A percentile compares a stretch with the other conserved stretches of the same genome.
Conservation (phyloP, 2,888 invertebrate species). For the Pinctada fucata region DNA sequence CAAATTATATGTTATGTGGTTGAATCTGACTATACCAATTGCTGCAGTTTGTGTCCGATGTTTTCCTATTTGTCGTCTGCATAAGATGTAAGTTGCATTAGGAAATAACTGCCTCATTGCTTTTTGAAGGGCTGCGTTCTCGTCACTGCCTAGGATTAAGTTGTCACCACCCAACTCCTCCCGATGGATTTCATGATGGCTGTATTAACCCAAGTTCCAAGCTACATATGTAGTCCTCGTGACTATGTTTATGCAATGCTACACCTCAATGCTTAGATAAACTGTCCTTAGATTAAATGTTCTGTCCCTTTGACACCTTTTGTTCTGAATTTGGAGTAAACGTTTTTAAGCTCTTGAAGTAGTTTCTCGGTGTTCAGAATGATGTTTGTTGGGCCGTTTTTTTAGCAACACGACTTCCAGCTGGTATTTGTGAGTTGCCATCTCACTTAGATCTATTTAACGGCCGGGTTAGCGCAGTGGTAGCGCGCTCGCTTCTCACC, state of each 20-base stretch:
- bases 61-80: constrained; percentile 7
- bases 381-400: constrained; percentile 20
- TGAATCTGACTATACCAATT: background rate
- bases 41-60: background rate
- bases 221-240: constrained; percentile 8
- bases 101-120: constrained; percentile 2
- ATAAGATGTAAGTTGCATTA: constrained; percentile 1
- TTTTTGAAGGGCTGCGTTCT: background rate
- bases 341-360: constrained; percentile 15
- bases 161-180: background rate
- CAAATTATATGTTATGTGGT: background rate
- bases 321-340: background rate
- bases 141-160: background rate
- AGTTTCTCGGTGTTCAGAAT: constrained; percentile 27
- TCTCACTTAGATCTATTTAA: background rate
- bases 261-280: constrained; percentile 14
- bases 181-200: background rate
- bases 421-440: constrained; percentile 2
- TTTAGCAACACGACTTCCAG: constrained; percentile 6
- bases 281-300: constrained; percentile 28
- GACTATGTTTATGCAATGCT: constrained; percentile 12
- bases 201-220: constrained; percentile 11
- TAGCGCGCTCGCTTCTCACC: background rate
- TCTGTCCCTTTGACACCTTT: constrained; percentile 19
- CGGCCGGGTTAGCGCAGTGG: constrained; percentile 10